phyloP scores from a whole-genome alignment of 2,888 invertebrate genomes.

The Thymelicus sylvestris region DNA sequence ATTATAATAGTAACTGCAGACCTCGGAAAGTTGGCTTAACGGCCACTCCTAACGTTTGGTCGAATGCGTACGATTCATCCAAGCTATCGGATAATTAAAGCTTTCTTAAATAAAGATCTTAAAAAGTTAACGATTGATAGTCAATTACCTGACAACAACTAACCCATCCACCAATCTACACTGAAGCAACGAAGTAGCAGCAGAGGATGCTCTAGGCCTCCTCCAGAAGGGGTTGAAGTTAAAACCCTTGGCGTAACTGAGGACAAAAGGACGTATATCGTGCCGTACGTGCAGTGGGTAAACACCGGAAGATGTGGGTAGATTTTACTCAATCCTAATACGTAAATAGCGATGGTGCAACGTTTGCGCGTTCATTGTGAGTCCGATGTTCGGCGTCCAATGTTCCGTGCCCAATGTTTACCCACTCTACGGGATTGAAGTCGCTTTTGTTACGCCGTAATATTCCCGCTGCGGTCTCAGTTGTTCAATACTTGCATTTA shows the following conservation, averaged over 20 bases:
- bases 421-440: conserved; percentile 26
- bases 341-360: conserved; percentile 18
- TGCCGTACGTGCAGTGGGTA: conserved; percentile 33
- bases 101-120: no score
- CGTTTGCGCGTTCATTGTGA: conserved; percentile 6
- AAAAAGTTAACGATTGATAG: no score
- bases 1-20: no score
- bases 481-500: background rate
- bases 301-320: conserved; percentile 37
- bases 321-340: conserved; percentile 39
- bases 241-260: no score
- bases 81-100: background rate
- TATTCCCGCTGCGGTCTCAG: background rate
- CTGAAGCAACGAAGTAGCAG: no score
- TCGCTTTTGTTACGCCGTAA: conserved; percentile 15
- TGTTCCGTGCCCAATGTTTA: conserved; percentile 10
- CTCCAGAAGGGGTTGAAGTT: no score
- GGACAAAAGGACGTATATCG: conserved; percentile 36
- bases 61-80: background rate
- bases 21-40: background rate
- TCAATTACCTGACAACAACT: no score
- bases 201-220: no score
- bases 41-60: background rate
- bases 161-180: no score
- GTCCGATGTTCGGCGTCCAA: background rate